Base-by-base conservation (phyloP, 2,797 vertebrate genomes). In the Gallinago solitaria region DNA sequence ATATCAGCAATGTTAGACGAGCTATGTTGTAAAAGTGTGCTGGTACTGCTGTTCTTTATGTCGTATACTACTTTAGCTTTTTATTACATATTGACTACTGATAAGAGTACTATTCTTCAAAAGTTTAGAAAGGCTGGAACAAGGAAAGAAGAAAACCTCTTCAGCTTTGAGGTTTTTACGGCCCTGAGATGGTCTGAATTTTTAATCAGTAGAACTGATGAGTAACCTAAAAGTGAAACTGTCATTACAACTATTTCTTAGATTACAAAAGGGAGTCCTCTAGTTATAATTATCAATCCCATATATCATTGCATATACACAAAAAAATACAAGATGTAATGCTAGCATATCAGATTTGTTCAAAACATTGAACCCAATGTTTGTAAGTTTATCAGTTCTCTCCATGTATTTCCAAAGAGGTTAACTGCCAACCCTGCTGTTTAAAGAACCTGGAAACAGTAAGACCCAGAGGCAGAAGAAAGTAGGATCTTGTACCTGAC, bases 221-320 rank as follows among this genome's bases (percentile, higher is more conserved):
- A 48, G 17, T 16, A 87, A 48, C 5, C 28, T 43, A 23, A 68
- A 43, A 16, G 10, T 33, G 17, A 90, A 87, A 39, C 39, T 32
- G 45, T 19, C 7, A 11, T 8, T 37, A 79, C 3, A 64, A 7
- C 28, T 59, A 19, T 41, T 90, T 43, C 24, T 63, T 16, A 35
- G 5, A 75, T 9, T 17, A 81, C 5, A 12, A 9, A 54, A 53
- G 3, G 11, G 19, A 75, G 76, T 19, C 5, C 35, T 32, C 20
- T 14, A 4, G 15, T 27, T 74, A 12, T 9, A 5, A 39, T 48
- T 18, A 25, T 11, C 27, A 63, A 60, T n/a, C 28, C 28, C n/a
- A 43, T 0, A 1, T 15, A 43, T 15, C n/a, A 43, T 0, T 1
- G 16, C 3, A 70, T 11, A 69, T 9, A 5, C 6, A 70, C 11